A percentile compares a stretch with the other conserved stretches of the same genome.
Conservation (phyloP, 2,113 vertebrate genomes). For the Condylura cristata region DNA sequence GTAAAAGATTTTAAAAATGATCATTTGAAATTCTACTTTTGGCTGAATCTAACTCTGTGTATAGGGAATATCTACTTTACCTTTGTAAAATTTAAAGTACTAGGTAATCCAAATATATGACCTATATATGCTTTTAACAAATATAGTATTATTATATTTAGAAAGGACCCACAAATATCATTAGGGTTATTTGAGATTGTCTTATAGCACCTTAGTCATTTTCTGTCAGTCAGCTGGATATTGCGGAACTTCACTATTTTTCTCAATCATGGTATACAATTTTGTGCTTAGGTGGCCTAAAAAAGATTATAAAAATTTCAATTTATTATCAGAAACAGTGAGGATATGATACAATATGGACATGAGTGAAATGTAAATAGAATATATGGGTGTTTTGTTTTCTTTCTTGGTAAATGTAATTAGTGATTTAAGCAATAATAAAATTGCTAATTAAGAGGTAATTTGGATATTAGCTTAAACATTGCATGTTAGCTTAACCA, state of each 20-base stretch:
- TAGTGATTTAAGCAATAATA: neutral
- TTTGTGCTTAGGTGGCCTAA: constrained; percentile 27
- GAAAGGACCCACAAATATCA: neutral
- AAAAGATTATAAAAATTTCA: neutral
- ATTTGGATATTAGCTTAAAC: constrained; percentile 8
- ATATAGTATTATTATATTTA: neutral
- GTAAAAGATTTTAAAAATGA: neutral
- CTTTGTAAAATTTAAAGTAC: constrained; percentile 37
- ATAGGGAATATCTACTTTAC: neutral
- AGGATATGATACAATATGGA: neutral
- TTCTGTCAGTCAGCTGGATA: neutral
- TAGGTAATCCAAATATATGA: neutral
- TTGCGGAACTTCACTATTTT: neutral
- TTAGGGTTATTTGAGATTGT: constrained; percentile 16
- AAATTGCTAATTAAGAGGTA: neutral
- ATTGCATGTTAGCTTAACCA: neutral
- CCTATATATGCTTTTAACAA: neutral
- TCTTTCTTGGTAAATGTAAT: neutral
- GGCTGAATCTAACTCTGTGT: neutral
- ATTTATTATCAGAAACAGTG: neutral
- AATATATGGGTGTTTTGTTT: neutral
- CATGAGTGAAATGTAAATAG: neutral
- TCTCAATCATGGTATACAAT: neutral
- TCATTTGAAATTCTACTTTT: neutral
- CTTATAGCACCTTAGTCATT: neutral